A percentile compares a stretch with the other conserved stretches of the same genome.
These are phyloP conservation scores for Phalacrocorax carbo DNA, from an alignment of 2,113 vertebrate genomes.

Conservation along the genomic window DNA sequence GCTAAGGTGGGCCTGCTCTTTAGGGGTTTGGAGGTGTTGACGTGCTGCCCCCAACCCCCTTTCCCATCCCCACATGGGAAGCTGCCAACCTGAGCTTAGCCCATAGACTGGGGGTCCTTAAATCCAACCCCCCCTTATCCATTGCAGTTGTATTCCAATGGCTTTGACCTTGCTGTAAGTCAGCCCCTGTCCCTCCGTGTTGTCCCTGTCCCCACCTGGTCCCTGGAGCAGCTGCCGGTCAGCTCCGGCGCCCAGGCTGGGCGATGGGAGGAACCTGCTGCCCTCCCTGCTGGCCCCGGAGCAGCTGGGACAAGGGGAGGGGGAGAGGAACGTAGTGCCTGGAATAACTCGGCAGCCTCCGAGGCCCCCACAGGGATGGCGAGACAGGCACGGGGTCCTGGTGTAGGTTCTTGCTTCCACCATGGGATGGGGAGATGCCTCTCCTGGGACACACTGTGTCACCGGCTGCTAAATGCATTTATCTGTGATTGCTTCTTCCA, in stretches of 20 bases:
- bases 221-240: background rate
- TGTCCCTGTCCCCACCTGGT: conserved; percentile 6
- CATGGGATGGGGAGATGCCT: background rate
- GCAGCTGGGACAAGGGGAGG: conserved; percentile 30
- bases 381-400: background rate
- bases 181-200: background rate
- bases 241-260: background rate
- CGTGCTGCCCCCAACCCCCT: background rate
- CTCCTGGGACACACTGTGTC: background rate
- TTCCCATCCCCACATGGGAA: fast-evolving
- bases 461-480: fast-evolving
- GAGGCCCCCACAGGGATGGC: background rate
- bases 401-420: background rate
- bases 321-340: background rate
- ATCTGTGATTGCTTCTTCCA: background rate
- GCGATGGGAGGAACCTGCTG: background rate
- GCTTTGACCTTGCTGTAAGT: background rate
- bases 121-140: background rate
- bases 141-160: background rate
- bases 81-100: background rate
- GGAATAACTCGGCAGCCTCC: background rate
- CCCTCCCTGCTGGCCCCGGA: background rate
- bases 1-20: background rate
- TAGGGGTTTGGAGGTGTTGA: background rate
- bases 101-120: background rate